Evolutionary conservation across 2,113 vertebrate species (phyloP).

Genomic region (Macrotis lagotis): DNA sequence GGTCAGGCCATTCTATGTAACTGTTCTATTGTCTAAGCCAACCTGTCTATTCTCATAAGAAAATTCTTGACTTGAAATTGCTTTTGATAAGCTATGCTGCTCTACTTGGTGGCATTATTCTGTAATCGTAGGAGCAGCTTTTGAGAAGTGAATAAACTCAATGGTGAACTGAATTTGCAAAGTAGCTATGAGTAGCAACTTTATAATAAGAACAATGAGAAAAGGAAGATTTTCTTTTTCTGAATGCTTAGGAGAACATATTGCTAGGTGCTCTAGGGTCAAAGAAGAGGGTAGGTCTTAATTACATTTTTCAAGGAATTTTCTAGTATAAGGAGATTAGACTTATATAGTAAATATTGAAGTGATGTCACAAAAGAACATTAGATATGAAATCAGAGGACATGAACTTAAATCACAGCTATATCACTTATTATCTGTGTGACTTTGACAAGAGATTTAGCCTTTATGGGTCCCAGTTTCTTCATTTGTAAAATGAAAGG

Average conservation of each 20-base stretch:
- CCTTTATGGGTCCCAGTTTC: background rate
- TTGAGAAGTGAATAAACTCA: background rate
- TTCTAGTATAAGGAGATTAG: background rate
- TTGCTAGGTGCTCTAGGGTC: conserved; percentile 18
- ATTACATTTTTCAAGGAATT: background rate
- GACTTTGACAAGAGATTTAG: background rate
- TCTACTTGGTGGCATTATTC: background rate
- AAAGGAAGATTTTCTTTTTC: background rate
- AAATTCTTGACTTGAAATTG: background rate
- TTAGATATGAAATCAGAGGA: background rate
- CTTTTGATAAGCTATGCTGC: background rate
- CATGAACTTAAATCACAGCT: background rate
- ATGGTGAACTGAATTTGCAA: background rate
- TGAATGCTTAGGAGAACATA: background rate
- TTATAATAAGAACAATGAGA: background rate
- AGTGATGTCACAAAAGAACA: background rate
- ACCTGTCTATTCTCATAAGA: background rate
- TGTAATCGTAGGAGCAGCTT: background rate
- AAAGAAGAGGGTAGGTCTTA: background rate
- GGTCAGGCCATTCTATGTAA: background rate
- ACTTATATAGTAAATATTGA: background rate
- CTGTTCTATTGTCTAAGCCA: background rate
- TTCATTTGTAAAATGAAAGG: background rate
- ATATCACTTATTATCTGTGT: background rate
- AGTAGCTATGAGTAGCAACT: background rate